A percentile compares a stretch with the other conserved stretches of the same genome.
These are phyloP conservation scores for Pangasius macronema DNA, from an alignment of 2,797 vertebrate species.

Conservation along the genomic window DNA sequence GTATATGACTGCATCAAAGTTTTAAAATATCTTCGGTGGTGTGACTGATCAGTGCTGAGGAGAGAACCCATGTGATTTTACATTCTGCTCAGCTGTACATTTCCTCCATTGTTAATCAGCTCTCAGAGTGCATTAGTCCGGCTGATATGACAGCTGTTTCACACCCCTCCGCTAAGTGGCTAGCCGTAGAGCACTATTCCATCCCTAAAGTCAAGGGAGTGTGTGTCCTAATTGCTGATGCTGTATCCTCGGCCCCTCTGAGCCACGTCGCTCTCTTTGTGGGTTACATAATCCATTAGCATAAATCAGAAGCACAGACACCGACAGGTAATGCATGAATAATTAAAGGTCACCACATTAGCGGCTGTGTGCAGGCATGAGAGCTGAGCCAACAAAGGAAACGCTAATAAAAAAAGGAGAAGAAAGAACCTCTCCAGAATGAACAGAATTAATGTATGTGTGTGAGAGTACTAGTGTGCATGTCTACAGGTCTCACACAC, in stretches of 20 bases:
- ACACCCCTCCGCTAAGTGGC: slow-evolving; percentile 47
- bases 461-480: neutral
- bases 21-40: neutral
- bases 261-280: slow-evolving; percentile 69
- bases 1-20: neutral
- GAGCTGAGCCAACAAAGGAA: slow-evolving; percentile 64
- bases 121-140: slow-evolving; percentile 51
- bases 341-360: slow-evolving; percentile 80
- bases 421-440: neutral
- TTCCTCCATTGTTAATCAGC: slow-evolving; percentile 46
- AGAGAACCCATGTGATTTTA: slow-evolving; percentile 8
- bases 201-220: slow-evolving; percentile 56
- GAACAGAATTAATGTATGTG: neutral
- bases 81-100: slow-evolving; percentile 13
- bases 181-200: slow-evolving; percentile 36
- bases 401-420: slow-evolving; percentile 52
- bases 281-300: slow-evolving; percentile 79
- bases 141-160: slow-evolving; percentile 52
- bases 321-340: slow-evolving; percentile 81
- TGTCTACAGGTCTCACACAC: neutral
- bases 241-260: slow-evolving; percentile 70
- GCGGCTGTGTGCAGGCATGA: slow-evolving; percentile 67
- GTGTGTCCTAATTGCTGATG: slow-evolving; percentile 77
- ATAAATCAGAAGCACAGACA: slow-evolving; percentile 76
- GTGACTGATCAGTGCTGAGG: neutral